Conservation (phyloP, 2,888 invertebrate species). For the Tuberolachnus salignus region DNA sequence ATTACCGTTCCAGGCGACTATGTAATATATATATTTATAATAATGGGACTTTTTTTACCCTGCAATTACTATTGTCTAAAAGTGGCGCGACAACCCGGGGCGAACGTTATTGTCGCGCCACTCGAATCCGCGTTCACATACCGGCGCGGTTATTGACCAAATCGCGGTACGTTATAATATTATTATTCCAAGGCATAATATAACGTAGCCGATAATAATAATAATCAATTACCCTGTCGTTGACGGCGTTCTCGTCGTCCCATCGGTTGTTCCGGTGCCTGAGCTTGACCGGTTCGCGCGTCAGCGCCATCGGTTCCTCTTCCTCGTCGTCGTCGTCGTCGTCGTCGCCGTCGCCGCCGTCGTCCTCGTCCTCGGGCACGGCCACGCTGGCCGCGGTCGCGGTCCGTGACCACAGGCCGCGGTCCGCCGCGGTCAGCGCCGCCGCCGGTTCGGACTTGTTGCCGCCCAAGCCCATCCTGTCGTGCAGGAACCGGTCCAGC, state of each 20-base stretch:
- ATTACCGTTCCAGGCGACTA: background rate
- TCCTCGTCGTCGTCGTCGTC: conserved; percentile 25
- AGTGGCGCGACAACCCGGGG: background rate
- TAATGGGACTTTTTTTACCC: background rate
- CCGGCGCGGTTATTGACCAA: too few species aligned
- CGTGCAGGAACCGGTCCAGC: conserved; percentile 44
- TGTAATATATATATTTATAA: too few species aligned
- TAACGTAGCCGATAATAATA: too few species aligned
- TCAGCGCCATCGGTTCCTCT: background rate
- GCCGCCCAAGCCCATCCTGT: conserved; percentile 43
- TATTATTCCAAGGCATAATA: too few species aligned
- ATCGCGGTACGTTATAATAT: too few species aligned
- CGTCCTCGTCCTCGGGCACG: conserved; percentile 20
- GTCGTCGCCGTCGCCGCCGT: background rate
- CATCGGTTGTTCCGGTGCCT: conserved; percentile 30
- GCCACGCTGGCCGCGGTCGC: conserved; percentile 4
- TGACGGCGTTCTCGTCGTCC: conserved; percentile 15
- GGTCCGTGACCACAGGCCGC: conserved; percentile 14
- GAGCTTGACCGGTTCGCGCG: conserved; percentile 7
- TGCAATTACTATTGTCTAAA: conserved; percentile 31
- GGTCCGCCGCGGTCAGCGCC: conserved; percentile 8
- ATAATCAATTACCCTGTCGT: conserved; percentile 6
- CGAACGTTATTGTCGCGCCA: background rate
- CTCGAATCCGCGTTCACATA: too few species aligned
- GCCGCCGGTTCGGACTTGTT: conserved; percentile 21